Base-by-base conservation (phyloP, 2,113 vertebrate species). In the Morphnarchus princeps region DNA sequence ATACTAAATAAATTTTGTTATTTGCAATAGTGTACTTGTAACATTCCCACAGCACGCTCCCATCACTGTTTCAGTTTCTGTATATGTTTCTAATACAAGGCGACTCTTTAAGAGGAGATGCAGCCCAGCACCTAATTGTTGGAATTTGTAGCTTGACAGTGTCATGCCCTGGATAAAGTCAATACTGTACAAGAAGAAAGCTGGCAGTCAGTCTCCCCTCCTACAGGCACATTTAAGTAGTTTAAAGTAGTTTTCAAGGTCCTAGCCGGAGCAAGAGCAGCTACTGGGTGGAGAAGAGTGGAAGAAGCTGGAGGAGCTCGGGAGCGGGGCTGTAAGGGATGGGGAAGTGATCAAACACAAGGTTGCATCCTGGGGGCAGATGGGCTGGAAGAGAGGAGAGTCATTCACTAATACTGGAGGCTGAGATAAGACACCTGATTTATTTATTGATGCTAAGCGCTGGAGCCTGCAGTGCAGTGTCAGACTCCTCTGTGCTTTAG, bases 391-490 rank as follows among this genome's bases (percentile, higher is more conserved):
- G 36, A 16, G 57, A 26, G 28, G 32, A 36, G 58, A 71, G 32
- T 13, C 43, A 1, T 16, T 52, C 57, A 11, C n/a, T 28, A 2
- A 5, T 20, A 1, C 59, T 5, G 67, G n/a, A 59, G 50, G 21
- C 70, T 80, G 74, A 65, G 65, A n/a, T 47, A 47, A 73, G 26
- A 25, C 65, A 65, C n/a, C 57, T 21, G 20, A 42, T 89, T 76
- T 67, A 80, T 73, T 90, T 67, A 62, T 20, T 9, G 50, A 14
- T 49, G 47, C 47, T 20, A 7, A 71, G 57, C 1, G 2, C 36
- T 42, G 28, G 55, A 89, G 83, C 25, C 80, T 21, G 42, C 0
- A 0, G 43, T 22, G 81, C 19, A 0, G 3, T 17, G 72, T 19
- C 73, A 57, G 72, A 13, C 50, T 45, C 29, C 63, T 31, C 80